phyloP scores from a whole-genome alignment of 1,140 invertebrate genomes.

The Brachionus koreanus region DNA sequence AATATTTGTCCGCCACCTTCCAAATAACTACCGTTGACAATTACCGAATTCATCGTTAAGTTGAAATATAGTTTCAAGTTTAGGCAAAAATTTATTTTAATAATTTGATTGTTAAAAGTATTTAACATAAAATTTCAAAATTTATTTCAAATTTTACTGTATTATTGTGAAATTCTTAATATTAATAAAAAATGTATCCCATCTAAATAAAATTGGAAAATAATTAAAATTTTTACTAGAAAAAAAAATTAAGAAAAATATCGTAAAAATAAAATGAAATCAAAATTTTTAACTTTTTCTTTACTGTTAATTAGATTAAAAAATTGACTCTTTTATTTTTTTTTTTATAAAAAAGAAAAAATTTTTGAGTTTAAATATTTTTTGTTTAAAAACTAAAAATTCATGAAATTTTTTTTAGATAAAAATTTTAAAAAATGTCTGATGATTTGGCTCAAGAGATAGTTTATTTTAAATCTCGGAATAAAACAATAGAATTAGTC shows the following conservation, averaged over 20 bases:
- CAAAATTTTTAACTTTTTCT: too few species aligned
- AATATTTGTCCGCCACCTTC: conserved; percentile 75
- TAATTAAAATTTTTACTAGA: background rate
- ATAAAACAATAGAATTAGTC: background rate
- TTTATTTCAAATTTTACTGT: background rate
- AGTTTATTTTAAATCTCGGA: background rate
- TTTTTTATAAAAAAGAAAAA: background rate
- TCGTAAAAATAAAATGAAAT: too few species aligned
- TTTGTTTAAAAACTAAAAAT: background rate
- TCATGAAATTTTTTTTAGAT: background rate
- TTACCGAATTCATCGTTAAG: background rate
- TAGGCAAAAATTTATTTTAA: background rate
- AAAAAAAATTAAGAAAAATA: background rate
- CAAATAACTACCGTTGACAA: conserved; percentile 24
- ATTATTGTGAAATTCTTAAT: background rate
- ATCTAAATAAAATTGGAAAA: too few species aligned
- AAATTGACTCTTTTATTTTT: too few species aligned
- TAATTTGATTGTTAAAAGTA: background rate
- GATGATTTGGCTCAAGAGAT: background rate
- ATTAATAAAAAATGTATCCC: background rate
- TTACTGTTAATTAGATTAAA: too few species aligned
- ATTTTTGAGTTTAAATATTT: background rate
- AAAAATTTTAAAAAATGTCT: background rate
- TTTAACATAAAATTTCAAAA: conserved; percentile 13
- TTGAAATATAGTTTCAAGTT: background rate